These are phyloP conservation scores for Dendronephthya gigantea DNA, from an alignment of 64 coral and sea anemone genomes.

Conservation along the genomic window DNA sequence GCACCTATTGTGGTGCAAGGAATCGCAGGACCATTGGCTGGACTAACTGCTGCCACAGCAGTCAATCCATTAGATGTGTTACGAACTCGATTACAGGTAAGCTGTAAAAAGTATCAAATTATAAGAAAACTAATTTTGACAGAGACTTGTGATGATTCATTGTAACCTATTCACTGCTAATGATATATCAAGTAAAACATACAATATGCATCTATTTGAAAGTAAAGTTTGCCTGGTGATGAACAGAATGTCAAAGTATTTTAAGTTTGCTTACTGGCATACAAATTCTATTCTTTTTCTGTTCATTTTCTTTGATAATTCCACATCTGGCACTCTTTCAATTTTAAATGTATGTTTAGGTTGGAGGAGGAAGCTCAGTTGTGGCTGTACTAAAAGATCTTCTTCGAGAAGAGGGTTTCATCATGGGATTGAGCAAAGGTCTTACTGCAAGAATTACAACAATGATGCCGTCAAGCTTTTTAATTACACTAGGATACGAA, in stretches of 20 bases:
- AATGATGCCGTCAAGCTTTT: constrained; percentile 83
- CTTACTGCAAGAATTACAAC: constrained; percentile 66
- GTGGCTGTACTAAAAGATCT: constrained; percentile 49
- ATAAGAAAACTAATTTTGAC: too few relatives aligned
- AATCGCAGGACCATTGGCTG: constrained; percentile 49
- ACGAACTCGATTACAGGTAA: constrained; percentile 66
- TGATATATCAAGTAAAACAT: too few relatives aligned
- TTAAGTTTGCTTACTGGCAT: background rate
- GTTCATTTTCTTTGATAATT: background rate
- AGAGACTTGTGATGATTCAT: too few relatives aligned
- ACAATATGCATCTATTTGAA: too few relatives aligned
- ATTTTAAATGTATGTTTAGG: constrained; percentile 60
- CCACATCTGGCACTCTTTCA: background rate
- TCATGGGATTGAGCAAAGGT: constrained; percentile 58
- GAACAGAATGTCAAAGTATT: too few relatives aligned
- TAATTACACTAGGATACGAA: constrained; percentile 86
- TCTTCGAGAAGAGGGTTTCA: constrained; percentile 75
- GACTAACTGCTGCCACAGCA: constrained; percentile 52
- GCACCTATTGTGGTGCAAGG: constrained; percentile 61
- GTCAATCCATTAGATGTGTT: constrained; percentile 78
- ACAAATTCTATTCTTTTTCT: background rate
- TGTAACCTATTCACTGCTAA: too few relatives aligned
- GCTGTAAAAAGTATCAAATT: background rate
- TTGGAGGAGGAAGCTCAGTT: constrained; percentile 73
- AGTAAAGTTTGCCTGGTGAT: too few relatives aligned